phyloP scores from a whole-genome alignment of 2,888 invertebrate species.

The Villa cingulata region DNA sequence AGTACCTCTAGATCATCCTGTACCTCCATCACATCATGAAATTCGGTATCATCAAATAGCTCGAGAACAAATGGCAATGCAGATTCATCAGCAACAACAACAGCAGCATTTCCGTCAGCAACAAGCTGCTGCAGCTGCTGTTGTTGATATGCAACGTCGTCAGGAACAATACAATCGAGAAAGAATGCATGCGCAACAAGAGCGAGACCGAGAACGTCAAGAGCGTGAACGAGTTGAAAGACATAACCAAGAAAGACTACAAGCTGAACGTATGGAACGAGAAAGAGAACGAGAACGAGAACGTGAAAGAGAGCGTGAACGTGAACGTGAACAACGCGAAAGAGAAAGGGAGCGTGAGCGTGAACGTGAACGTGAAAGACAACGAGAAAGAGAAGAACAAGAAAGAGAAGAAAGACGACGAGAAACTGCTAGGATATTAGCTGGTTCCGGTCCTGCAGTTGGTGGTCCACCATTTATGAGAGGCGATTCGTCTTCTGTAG shows the following conservation, averaged over 20 bases:
- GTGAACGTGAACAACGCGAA: constrained; percentile 24
- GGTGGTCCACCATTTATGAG: constrained; percentile 26
- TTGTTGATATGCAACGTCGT: constrained; percentile 24
- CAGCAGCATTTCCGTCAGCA: constrained; percentile 26
- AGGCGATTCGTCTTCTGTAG: constrained; percentile 23
- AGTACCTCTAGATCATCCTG: constrained; percentile 16
- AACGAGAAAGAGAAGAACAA: constrained; percentile 14
- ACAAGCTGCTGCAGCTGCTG: constrained; percentile 17
- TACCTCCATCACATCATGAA: constrained; percentile 29
- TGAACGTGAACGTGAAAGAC: constrained; percentile 17
- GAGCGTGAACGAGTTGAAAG: constrained; percentile 27
- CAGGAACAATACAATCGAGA: constrained; percentile 23
- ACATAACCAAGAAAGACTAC: constrained; percentile 27
- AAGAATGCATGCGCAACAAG: constrained; percentile 25
- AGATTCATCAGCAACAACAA: constrained; percentile 32
- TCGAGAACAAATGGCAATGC: constrained; percentile 39
- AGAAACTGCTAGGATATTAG: constrained; percentile 14
- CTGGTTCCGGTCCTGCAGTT: constrained; percentile 18
- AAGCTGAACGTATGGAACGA: constrained; percentile 25
- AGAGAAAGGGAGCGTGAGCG: constrained; percentile 23
- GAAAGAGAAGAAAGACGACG: constrained; percentile 26
- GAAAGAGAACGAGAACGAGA: constrained; percentile 24
- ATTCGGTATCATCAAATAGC: constrained; percentile 37
- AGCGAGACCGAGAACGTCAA: constrained; percentile 30
- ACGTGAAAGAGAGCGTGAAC: constrained; percentile 22